Evolutionary conservation across 2,888 invertebrate species (phyloP).

Genomic region (Eulithis testata): DNA sequence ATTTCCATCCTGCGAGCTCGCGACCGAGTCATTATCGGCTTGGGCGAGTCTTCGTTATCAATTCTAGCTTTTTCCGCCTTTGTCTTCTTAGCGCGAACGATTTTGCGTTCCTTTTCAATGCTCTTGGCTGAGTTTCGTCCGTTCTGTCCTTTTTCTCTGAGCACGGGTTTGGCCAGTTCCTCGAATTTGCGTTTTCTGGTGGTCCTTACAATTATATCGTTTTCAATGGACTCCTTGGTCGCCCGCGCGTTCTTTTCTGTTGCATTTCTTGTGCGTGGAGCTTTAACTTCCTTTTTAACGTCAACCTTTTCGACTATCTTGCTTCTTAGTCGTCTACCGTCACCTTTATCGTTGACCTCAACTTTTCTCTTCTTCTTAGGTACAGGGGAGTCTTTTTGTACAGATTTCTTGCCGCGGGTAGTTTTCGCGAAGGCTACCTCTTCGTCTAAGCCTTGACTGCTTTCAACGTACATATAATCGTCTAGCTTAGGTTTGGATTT

Average conservation of each 20-base stretch:
- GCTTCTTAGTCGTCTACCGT: slow-evolving; percentile 53
- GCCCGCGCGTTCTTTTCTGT: slow-evolving; percentile 72
- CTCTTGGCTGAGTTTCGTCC: slow-evolving; percentile 60
- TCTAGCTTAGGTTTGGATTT: slow-evolving; percentile 74
- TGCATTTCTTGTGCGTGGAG: slow-evolving; percentile 62
- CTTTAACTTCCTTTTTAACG: slow-evolving; percentile 39
- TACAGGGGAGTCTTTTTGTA: slow-evolving; percentile 56
- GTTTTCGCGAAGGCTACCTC: slow-evolving; percentile 70
- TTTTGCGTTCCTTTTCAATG: slow-evolving; percentile 55
- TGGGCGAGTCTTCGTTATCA: neutral
- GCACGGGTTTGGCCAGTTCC: slow-evolving; percentile 66
- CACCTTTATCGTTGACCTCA: slow-evolving; percentile 36
- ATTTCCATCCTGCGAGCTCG: slow-evolving; percentile 67
- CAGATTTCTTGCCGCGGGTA: slow-evolving; percentile 57
- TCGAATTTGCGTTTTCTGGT: slow-evolving; percentile 71
- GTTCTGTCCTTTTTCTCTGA: slow-evolving; percentile 77
- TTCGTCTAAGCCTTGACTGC: slow-evolving; percentile 68
- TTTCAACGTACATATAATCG: slow-evolving; percentile 76
- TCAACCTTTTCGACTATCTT: slow-evolving; percentile 48
- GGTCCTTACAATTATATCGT: slow-evolving; percentile 63
- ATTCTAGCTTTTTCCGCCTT: neutral
- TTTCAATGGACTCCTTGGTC: slow-evolving; percentile 77
- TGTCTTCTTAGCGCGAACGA: slow-evolving; percentile 58
- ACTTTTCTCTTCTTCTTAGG: slow-evolving; percentile 75
- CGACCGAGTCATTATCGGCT: slow-evolving; percentile 63